Conservation (phyloP, 2,797 vertebrate genomes). For the Labeo calbasu region DNA sequence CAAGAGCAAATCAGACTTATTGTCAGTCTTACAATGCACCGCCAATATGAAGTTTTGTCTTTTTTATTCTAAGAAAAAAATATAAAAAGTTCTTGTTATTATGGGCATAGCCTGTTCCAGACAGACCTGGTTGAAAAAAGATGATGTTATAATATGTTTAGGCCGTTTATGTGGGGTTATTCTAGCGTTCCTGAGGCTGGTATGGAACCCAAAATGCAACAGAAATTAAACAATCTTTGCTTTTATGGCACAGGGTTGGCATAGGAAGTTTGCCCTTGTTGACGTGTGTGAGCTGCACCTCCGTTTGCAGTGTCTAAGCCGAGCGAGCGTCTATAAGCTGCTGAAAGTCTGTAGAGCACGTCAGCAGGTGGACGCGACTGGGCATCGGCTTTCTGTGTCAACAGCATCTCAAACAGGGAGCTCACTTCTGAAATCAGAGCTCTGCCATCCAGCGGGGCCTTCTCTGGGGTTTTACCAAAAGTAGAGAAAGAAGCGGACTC, state of each 20-base stretch:
- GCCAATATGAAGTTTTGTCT: neutral
- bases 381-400: conserved; percentile 85
- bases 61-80: neutral
- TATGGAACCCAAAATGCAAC: neutral
- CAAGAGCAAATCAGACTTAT: no score
- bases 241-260: conserved; percentile 20
- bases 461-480: conserved; percentile 85
- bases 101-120: conserved; percentile 48
- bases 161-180: neutral
- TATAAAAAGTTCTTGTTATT: neutral
- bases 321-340: conserved; percentile 80
- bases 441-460: conserved; percentile 81
- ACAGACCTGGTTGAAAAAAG: conserved; percentile 38
- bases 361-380: conserved; percentile 78
- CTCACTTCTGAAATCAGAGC: conserved; percentile 92
- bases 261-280: conserved; percentile 33
- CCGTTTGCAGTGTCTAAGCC: conserved; percentile 73
- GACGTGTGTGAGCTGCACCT: conserved; percentile 14
- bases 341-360: conserved; percentile 87
- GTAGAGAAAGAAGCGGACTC: conserved; percentile 89
- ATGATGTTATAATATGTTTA: neutral
- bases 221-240: neutral
- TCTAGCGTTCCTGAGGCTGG: neutral
- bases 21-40: neutral
- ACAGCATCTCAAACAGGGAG: conserved; percentile 90